phyloP scores from a whole-genome alignment of 2,113 vertebrate species.

The Laticauda colubrina region DNA sequence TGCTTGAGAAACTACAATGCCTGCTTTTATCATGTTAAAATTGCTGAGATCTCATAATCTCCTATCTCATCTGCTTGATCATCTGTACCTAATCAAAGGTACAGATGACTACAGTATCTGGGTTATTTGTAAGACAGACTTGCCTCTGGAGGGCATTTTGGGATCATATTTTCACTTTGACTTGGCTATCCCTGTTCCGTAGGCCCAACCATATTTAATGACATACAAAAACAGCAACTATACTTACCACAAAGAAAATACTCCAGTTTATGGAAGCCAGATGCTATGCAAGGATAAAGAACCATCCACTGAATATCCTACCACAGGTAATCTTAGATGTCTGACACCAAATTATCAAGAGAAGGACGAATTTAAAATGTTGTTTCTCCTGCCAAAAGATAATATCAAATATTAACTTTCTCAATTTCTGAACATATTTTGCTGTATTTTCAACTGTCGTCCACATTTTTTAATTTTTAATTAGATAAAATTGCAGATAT shows the following conservation, averaged over 20 bases:
- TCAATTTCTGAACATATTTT: not conserved
- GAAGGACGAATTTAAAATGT: not conserved
- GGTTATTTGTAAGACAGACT: not conserved
- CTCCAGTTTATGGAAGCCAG: conserved; percentile 72
- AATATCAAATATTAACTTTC: not conserved
- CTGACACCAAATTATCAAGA: conserved; percentile 8
- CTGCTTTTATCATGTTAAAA: not conserved
- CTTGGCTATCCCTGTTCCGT: conserved; percentile 32
- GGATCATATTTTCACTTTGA: conserved; percentile 24
- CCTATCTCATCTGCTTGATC: not conserved
- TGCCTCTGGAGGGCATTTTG: not conserved
- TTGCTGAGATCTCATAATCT: not conserved
- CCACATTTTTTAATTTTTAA: not conserved
- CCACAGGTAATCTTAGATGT: conserved; percentile 74
- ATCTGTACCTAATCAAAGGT: not conserved
- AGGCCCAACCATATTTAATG: conserved; percentile 68
- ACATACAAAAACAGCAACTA: conserved; percentile 71
- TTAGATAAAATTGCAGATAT: not conserved
- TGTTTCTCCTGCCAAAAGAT: not conserved
- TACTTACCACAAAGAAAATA: conserved; percentile 48
- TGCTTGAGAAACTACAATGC: not conserved
- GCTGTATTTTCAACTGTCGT: not conserved
- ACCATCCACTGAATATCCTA: conserved; percentile 73
- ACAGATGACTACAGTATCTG: not conserved
- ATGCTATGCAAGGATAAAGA: conserved; percentile 72